A percentile compares a stretch with the other conserved stretches of the same genome.
Evolutionary conservation across 2,113 vertebrate species (phyloP).

Genomic region (Tauraco erythrolophus): DNA sequence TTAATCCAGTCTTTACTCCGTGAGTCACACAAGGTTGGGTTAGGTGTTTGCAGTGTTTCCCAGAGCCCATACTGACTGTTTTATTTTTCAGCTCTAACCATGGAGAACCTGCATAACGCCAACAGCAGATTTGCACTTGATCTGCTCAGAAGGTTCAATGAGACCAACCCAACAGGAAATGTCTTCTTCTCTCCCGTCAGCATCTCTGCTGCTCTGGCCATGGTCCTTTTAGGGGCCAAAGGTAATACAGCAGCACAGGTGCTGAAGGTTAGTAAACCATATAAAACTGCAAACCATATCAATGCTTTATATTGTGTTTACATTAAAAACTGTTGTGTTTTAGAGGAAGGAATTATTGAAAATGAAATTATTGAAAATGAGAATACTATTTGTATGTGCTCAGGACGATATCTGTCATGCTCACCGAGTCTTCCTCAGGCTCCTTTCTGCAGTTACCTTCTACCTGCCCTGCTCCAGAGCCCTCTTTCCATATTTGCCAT

Average conservation of each 20-base stretch:
- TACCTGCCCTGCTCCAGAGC: neutral
- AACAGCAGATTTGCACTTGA: conserved; percentile 74
- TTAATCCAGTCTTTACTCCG: neutral
- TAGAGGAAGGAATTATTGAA: neutral
- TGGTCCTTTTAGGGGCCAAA: conserved; percentile 73
- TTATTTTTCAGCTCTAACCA: conserved; percentile 59
- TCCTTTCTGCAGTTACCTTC: neutral
- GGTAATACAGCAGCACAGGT: conserved; percentile 70
- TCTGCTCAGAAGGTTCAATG: conserved; percentile 56
- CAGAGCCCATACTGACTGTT: neutral
- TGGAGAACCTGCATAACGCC: conserved; percentile 71
- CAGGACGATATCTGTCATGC: neutral
- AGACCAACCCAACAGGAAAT: conserved; percentile 58
- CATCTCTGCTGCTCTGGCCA: conserved; percentile 74
- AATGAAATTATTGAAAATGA: neutral
- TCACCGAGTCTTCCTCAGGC: neutral
- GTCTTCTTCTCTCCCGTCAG: conserved; percentile 78
- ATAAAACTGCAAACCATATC: too few relatives aligned
- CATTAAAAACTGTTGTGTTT: neutral
- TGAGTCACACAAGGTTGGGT: neutral
- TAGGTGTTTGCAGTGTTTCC: neutral
- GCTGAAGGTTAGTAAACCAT: conserved; percentile 69
- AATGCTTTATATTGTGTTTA: neutral
- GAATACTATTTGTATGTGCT: neutral
- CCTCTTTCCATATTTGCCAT: neutral